phyloP scores from a whole-genome alignment of 2,888 invertebrate species.

The Dasysyrphus tricinctus region DNA sequence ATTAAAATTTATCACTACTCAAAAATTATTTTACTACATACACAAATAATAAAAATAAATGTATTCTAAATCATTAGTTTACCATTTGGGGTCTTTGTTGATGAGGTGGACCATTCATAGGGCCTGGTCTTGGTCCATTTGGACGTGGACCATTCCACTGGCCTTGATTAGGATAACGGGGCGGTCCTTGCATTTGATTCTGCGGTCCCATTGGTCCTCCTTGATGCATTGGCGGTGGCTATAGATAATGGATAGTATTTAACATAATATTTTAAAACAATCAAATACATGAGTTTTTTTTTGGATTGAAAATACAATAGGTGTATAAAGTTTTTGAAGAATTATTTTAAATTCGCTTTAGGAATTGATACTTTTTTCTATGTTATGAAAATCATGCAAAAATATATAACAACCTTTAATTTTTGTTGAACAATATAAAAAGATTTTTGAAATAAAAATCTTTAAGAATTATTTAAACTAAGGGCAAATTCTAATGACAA shows the following conservation, averaged over 20 bases:
- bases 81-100: conserved; percentile 87
- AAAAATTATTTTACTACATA: neutral
- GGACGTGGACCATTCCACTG: conserved; percentile 85
- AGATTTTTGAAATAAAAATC: neutral
- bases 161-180: conserved; percentile 83
- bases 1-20: neutral
- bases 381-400: neutral
- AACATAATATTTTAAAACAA: conserved; percentile 68
- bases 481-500: neutral
- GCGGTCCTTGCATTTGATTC: conserved; percentile 86
- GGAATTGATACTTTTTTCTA: neutral
- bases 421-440: neutral
- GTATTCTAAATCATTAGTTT: conserved; percentile 76
- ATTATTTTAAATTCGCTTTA: neutral
- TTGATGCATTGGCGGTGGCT: conserved; percentile 85
- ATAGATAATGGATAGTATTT: conserved; percentile 71
- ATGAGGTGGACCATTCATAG: conserved; percentile 84
- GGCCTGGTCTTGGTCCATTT: conserved; percentile 84
- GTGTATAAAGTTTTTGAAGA: conserved; percentile 1
- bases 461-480: neutral
- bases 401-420: neutral
- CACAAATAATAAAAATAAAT: conserved; percentile 8
- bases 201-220: conserved; percentile 84
- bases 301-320: conserved; percentile 22
- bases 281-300: conserved; percentile 35